A percentile compares a stretch with the other conserved stretches of the same genome.
Evolutionary conservation across 2,888 invertebrate species (phyloP).

Genomic region (Cryptops parisi): DNA sequence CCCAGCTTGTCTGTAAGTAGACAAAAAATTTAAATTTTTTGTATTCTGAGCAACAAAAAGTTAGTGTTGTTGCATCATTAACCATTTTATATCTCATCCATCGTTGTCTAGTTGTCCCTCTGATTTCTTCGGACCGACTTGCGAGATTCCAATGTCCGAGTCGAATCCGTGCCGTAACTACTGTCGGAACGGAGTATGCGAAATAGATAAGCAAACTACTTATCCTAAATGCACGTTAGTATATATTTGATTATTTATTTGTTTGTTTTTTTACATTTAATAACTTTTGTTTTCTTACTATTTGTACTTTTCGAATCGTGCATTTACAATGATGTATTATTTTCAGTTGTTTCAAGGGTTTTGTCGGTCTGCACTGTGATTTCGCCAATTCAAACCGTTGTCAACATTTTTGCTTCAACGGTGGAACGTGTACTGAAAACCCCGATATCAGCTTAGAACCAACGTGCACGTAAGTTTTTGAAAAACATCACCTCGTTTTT

Average conservation of each 20-base stretch:
- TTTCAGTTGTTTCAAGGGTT: conserved; percentile 17
- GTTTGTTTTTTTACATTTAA: neutral
- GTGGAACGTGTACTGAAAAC: conserved; percentile 37
- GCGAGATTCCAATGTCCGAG: conserved; percentile 19
- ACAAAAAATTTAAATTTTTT: neutral
- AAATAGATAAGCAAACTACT: neutral
- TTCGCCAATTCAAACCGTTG: conserved; percentile 36
- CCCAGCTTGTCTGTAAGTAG: conserved; percentile 36
- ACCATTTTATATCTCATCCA: neutral
- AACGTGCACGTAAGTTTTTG: conserved; percentile 33
- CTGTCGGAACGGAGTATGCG: conserved; percentile 15
- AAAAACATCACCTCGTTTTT: too few species aligned
- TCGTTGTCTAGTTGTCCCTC: conserved; percentile 20
- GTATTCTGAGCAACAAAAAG: neutral
- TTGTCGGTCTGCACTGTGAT: conserved; percentile 40
- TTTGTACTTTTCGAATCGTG: neutral
- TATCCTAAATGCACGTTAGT: conserved; percentile 20
- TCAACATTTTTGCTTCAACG: conserved; percentile 38
- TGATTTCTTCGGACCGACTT: conserved; percentile 23
- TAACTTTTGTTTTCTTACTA: neutral
- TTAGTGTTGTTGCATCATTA: neutral
- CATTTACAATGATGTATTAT: neutral
- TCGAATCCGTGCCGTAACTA: conserved; percentile 15
- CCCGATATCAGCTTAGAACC: conserved; percentile 29
- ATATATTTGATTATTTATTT: too few species aligned